Conservation (phyloP, 2,113 vertebrate species). For the Pseudolaguvia tuberculata region DNA sequence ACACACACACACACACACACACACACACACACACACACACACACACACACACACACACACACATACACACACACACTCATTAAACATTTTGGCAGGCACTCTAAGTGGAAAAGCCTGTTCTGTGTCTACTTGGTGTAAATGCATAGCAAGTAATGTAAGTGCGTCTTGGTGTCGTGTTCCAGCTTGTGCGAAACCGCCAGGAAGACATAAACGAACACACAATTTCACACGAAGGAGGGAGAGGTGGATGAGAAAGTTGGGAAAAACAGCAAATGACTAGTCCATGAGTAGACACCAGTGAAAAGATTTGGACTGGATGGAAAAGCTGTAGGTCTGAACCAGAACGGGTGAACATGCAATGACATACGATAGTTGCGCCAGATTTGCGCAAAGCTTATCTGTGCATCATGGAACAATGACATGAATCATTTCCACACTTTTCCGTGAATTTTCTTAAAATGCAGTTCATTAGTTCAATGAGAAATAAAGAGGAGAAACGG, state of each 20-base stretch:
- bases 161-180: constrained; percentile 66
- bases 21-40: no score
- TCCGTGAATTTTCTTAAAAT: background rate
- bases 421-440: constrained; percentile 40
- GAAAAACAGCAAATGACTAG: constrained; percentile 10
- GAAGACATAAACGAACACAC: constrained; percentile 36
- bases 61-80: constrained; percentile 24
- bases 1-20: no score
- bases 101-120: constrained; percentile 61
- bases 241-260: constrained; percentile 14
- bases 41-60: constrained; percentile 33
- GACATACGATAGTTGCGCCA: background rate
- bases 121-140: constrained; percentile 53
- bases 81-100: constrained; percentile 6
- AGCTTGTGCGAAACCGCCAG: constrained; percentile 60
- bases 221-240: constrained; percentile 63
- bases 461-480: background rate
- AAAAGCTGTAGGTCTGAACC: background rate
- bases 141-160: constrained; percentile 67
- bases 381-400: constrained; percentile 11
- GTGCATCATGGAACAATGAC: constrained; percentile 28
- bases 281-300: background rate
- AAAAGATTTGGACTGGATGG: constrained; percentile 4
- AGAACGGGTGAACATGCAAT: background rate
- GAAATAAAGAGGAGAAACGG: background rate